Conservation (phyloP, 2,113 vertebrate species). For the Chroicocephalus ridibundus region DNA sequence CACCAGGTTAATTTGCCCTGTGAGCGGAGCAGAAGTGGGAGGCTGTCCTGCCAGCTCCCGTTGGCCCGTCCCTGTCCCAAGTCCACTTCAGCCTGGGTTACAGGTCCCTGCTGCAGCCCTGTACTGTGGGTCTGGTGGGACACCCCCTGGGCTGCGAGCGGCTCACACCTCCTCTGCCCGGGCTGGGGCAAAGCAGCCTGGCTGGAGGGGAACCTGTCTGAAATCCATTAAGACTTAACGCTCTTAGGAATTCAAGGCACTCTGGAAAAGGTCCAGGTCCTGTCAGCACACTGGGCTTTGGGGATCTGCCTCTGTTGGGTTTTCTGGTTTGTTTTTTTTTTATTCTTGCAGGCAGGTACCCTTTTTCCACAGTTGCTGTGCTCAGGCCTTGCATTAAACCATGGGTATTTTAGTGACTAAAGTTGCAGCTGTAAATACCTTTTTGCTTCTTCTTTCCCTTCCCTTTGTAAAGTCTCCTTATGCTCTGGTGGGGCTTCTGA, state of each 20-base stretch:
- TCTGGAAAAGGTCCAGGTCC: background rate
- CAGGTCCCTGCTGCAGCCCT: background rate
- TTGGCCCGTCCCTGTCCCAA: background rate
- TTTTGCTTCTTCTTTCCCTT: background rate
- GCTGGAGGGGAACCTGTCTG: background rate
- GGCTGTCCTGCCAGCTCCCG: rapidly evolving
- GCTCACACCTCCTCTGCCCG: background rate
- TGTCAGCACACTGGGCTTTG: background rate
- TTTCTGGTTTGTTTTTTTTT: background rate
- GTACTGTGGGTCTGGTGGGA: background rate
- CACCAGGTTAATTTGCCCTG: background rate
- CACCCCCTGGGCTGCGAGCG: background rate
- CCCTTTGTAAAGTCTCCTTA: background rate
- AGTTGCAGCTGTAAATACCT: background rate
- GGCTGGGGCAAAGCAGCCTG: background rate
- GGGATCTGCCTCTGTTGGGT: background rate
- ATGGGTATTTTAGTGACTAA: background rate
- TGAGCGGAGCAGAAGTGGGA: background rate
- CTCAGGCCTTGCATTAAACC: background rate
- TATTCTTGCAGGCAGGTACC: background rate
- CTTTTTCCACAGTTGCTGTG: background rate
- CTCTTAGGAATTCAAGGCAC: background rate
- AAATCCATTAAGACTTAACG: background rate
- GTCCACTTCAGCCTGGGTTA: background rate
- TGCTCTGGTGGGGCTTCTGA: background rate